Evolutionary conservation across 2,113 vertebrate genomes (phyloP), one percentile per base, ranked within the genome.

Genomic region (Hippocampus guttulatus): DNA sequence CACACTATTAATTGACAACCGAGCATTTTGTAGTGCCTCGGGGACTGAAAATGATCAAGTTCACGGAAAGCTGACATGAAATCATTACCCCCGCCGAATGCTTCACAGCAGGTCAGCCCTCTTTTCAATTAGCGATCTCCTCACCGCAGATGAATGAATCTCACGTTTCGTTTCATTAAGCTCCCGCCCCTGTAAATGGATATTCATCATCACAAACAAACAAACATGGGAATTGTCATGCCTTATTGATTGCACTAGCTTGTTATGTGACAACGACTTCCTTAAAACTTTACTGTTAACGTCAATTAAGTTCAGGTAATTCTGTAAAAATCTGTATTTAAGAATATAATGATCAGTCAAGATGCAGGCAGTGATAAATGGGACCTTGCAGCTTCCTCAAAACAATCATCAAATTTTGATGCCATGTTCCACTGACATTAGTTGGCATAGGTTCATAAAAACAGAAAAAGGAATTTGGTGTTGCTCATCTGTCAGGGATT

Each of bases 111-210:
- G 90, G 90, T 81, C 30, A 86, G 76, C 75, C 11, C 25, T 75
- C 77, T 87, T 87, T 77, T 79, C 78, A 75, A 68, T 84, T 90
- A 84, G 76, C 86, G 87, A 49, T 80, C 84, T 87, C 87, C 85
- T 83, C 54, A 63, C 82, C 84, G 84, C 84, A 82, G 79, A 78
- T 87, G 83, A 91, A 91, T 91, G 85, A 90, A 82, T 77, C 75
- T 83, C 67, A 63, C 73, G 76, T 73, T 87, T 85, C 41, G 70
- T 80, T 85, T 75, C 41, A 68, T 71, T 89, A 86, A 76, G 71
- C 52, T 3, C 21, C 52, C 21, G 67, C 80, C 72, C 66, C 75
- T 64, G 45, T 81, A 52, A 90, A 75, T 81, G 68, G 66, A 83
- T 76, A 80, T 84, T 87, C 71, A 75, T 83, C 62, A 83, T 77